Base-by-base conservation (phyloP, 2,888 invertebrate genomes). In the Leucophenga montana region DNA sequence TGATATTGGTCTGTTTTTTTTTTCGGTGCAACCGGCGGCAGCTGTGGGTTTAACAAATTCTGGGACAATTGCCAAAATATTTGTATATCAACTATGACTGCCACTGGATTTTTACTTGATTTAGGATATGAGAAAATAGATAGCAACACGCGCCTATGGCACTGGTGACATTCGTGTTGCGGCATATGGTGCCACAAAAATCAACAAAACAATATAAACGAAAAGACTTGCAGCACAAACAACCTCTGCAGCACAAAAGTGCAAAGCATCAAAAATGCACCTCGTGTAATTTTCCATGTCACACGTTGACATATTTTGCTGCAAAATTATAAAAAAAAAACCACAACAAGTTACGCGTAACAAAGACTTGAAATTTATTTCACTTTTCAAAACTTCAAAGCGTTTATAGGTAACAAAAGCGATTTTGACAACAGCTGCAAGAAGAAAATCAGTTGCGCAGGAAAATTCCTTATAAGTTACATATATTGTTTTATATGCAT, bases 141-240 rank as follows among this genome's bases (percentile, higher is more conserved):
- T 18, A 39, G 39, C 5, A 39, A 39, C 39, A 39, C 11, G 39
- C 39, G 39, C 39, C 39, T 39, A 8, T 22, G 50, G 53, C 31
- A 16, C 16, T 56, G 59, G 70, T 39, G 39, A 39, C 39, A 39
- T 39, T 69, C 69, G 67, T 68, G 76, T 75, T 77, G 76, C 76
- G n/a, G 76, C 76, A 77, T 76, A 76, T 11, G 8, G 13, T 77
- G 73, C 77, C 77, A 74, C 75, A 75, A 75, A 74, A 74, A 74
- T 72, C 77, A 65, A 57, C 70, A 69, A 70, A 75, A 68, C 73
- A 72, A 73, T 72, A 73, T 75, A 72, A 48, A 50, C 75, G 44
- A 76, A 70, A 71, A 27, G 27, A 2, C 27, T 27, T 73, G 69
- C 14, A 62, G 67, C 68, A 48, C 11, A 48, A 50, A 74, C 69